phyloP scores from a whole-genome alignment of 2,797 vertebrate species.

The Cossypha heuglini region DNA sequence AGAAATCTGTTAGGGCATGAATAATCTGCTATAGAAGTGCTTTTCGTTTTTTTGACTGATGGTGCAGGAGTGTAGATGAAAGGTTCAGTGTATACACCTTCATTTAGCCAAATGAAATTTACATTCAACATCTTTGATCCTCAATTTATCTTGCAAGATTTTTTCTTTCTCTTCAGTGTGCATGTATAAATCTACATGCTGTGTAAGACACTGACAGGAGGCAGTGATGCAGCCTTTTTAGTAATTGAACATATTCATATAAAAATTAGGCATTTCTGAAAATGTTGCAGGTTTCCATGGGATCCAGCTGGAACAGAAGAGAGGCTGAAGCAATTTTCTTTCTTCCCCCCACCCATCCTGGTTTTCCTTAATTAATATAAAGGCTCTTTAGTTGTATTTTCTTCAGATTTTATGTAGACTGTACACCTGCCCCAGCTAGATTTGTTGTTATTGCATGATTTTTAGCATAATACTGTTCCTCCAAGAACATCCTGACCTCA shows the following conservation, averaged over 20 bases:
- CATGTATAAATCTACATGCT: not conserved
- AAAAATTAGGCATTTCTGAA: slow-evolving; percentile 21
- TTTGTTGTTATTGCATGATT: not conserved
- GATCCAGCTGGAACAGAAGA: not conserved
- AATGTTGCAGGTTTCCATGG: not conserved
- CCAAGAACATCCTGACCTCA: not conserved
- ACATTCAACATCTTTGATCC: not conserved
- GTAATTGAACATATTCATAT: not conserved
- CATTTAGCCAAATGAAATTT: not conserved
- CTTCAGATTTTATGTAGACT: not conserved
- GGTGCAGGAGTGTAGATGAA: not conserved
- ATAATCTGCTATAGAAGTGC: not conserved
- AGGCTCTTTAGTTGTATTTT: not conserved
- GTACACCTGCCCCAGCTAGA: not conserved
- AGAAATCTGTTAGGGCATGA: not conserved
- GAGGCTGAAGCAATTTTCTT: not conserved
- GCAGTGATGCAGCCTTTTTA: not conserved
- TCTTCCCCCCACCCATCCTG: not conserved
- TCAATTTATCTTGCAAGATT: not conserved
- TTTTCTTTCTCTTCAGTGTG: not conserved
- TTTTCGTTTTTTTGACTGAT: not conserved
- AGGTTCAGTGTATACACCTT: not conserved
- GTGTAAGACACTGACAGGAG: not conserved
- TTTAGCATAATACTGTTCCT: not conserved
- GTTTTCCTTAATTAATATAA: not conserved